Base-by-base conservation (phyloP, 2,888 invertebrate species). In the Eupithecia tripunctaria region DNA sequence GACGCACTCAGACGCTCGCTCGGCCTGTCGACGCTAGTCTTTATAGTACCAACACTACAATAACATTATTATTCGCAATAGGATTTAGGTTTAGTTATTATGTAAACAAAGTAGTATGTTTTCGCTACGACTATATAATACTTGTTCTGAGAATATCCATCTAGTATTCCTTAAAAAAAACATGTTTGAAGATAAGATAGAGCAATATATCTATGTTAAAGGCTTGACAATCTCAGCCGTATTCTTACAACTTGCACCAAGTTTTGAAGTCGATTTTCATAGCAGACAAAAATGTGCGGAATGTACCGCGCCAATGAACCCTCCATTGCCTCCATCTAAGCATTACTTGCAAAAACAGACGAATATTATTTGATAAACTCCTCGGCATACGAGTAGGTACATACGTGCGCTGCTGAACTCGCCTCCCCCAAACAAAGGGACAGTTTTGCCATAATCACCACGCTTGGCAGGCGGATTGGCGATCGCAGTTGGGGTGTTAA, bases 221-320 rank as follows among this genome's bases (percentile, higher is more conserved):
- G 21, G 12, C 21, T 51, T 51, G 21, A 51, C 2, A 51, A 51
- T 21, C 10, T 51, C n/a, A 59, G 59, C 59, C 27, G 27, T 51
- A 59, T 18, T 63, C 72, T 32, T 10, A 62, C 69, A 3, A 67
- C 72, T 75, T 72, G 65, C 27, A 59, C 12, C 56, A 68, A 62
- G 25, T 8, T 21, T 64, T 18, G 38, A 67, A 70, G 67, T 64
- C 68, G 70, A 79, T 74, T 76, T 71, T 69, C 63, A 73, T 67
- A 29, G 65, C 64, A 71, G 43, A 66, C 66, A 62, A 70, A 76
- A 76, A 72, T 72, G 67, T 59, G 60, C 64, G 68, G 68, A 74
- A 71, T 74, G 59, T 64, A 32, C 27, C 68, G 67, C 68, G 60
- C 70, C 65, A 70, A 73, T 63, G 63, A 72, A 72, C 69, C 72